Base-by-base conservation (phyloP, 2,797 vertebrate species). In the Cyprinodon diabolis region DNA sequence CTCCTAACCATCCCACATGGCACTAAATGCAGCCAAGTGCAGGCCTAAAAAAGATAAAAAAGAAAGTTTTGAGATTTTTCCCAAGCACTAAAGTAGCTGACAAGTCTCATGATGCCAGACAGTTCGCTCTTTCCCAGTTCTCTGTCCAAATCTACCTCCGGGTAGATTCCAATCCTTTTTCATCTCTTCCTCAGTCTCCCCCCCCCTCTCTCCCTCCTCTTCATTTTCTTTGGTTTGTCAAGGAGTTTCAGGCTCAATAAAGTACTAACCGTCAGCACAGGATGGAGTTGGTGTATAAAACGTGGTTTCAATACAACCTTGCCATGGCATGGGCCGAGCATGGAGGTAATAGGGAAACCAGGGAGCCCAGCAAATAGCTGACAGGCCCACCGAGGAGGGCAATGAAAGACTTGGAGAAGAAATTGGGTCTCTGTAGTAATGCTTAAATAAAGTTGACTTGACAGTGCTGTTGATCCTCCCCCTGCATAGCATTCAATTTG, bases 281-380 rank as follows among this genome's bases (percentile, higher is more conserved):
- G 0, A 69, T 15, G 66, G 77, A 79, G 88, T 84, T 66, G 87
- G 83, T 85, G 89, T 84, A 68, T 85, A 85, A 45, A 58, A 85
- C 81, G 23, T 14, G 55, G 62, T 90, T 87, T 89, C 86, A 85
- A 89, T 86, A 88, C 80, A 79, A 83, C 84, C 85, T 83, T 89
- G 90, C 90, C 91, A 88, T 13, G 7, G 76, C 69, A 82, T 90
- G 91, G 85, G 91, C 82, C 51, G 68, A 83, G 76, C 77, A 10
- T 12, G 1, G 69, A 84, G 85, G 84, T 82, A 89, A 72, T 17
- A 56, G 75, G 77, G 62, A 77, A 87, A 74, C 69, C 78, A 66
- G 68, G 58, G 74, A 82, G 81, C 71, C 68, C 78, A 62, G 86
- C 76, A 79, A 83, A 86, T 75, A 85, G 81, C 74, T 69, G 47